Evolutionary conservation across 2,797 vertebrate species (phyloP).

Genomic region (Ptychobarbus kaznakovi): DNA sequence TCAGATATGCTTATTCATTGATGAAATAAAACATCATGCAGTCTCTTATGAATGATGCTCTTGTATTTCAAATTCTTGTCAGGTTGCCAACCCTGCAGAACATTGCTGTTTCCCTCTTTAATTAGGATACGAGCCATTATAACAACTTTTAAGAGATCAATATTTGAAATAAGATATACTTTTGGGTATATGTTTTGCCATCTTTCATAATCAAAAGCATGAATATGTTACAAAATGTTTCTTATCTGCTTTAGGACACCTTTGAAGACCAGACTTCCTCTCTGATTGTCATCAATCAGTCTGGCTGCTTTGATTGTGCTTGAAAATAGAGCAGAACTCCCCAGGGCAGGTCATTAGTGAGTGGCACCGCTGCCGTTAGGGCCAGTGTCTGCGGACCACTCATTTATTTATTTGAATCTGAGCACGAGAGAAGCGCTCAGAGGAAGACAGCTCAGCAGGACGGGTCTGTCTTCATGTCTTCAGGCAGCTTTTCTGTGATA

Average conservation of each 20-base stretch:
- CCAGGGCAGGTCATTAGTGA: conserved; percentile 43
- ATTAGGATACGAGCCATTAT: not conserved
- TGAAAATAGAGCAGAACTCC: conserved; percentile 42
- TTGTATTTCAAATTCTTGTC: conserved; percentile 5
- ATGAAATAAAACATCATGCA: not conserved
- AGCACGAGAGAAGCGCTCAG: not conserved
- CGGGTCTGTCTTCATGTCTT: not conserved
- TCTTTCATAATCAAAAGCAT: not conserved
- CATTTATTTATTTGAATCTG: conserved; percentile 37
- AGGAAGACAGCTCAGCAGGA: conserved; percentile 17
- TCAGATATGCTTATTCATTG: not conserved
- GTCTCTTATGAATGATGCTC: not conserved
- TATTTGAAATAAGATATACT: not conserved
- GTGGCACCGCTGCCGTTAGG: conserved; percentile 8
- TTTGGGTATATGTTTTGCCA: too few relatives aligned
- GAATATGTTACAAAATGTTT: not conserved
- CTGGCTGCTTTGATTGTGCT: not conserved
- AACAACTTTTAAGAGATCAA: not conserved
- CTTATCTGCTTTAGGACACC: not conserved
- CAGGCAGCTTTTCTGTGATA: not conserved
- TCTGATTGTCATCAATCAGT: conserved; percentile 13
- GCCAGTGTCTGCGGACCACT: conserved; percentile 23
- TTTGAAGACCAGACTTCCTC: conserved; percentile 5
- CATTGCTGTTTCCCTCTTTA: not conserved
- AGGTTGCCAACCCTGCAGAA: not conserved